Percentiles rank a stretch among this genome's conserved stretches.
phyloP scores from a whole-genome alignment of 2,797 vertebrate species.

The Fringilla coelebs region DNA sequence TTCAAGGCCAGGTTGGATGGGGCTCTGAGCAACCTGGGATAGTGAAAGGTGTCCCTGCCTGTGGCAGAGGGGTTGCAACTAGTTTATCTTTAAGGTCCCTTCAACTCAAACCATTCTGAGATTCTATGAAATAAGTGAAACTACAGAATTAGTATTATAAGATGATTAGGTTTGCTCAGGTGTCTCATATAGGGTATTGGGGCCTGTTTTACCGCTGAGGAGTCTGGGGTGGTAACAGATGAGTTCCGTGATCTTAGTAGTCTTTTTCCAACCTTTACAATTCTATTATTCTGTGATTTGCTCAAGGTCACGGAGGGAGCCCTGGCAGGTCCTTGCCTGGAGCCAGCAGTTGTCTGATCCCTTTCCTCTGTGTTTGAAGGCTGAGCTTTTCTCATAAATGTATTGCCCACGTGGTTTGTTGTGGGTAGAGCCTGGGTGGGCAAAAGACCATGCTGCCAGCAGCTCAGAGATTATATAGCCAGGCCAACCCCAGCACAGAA shows the following conservation, averaged over 20 bases:
- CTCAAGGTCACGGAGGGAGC: background rate
- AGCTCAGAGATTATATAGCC: background rate
- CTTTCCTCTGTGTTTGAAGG: background rate
- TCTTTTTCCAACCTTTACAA: background rate
- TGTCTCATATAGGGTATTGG: background rate
- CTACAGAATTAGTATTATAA: accelerated
- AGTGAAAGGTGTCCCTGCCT: background rate
- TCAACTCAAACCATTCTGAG: background rate
- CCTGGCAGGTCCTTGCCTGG: background rate
- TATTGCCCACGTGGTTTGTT: background rate
- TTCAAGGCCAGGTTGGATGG: too few species aligned
- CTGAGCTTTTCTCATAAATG: background rate
- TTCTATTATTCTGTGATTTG: background rate
- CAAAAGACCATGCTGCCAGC: background rate
- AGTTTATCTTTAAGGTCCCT: background rate
- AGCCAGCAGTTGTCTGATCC: background rate
- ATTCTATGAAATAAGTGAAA: background rate
- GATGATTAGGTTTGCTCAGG: background rate
- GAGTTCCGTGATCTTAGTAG: background rate
- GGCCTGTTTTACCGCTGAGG: background rate
- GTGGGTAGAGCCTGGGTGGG: background rate
- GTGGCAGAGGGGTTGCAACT: background rate
- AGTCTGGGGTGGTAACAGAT: background rate
- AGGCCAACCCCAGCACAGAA: background rate
- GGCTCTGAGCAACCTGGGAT: background rate